Base-by-base conservation (phyloP, 2,113 vertebrate species). In the Crypturellus undulatus region DNA sequence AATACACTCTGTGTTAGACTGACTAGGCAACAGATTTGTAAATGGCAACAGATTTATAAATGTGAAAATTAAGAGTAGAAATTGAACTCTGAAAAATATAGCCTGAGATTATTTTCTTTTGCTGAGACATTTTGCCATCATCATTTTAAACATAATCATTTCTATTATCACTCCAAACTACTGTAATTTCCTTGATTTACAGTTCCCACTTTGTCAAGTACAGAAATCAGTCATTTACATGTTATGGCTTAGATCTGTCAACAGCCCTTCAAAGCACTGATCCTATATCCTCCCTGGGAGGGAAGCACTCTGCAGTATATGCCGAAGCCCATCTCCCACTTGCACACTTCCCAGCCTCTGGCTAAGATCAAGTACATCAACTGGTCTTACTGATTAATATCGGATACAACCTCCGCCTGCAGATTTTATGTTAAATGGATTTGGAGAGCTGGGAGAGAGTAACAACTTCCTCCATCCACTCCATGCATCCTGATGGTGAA, bases 201-300 rank as follows among this genome's bases (percentile, higher is more conserved):
- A 56, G 47, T 52, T 88, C 52, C 77, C 45, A 68, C 79, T 68
- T 85, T 88, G 22, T 83, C 42, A 82, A 34, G 14, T 38, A 56
- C 38, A 85, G 62, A 92, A 85, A 86, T 86, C 22, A 75, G n/a
- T 92, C 64, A 71, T 86, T 83, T 75, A 73, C 38, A 30, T 45
- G 20, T 60, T 84, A 80, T 7, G 15, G 34, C 79, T 94, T 69
- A 85, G 63, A 69, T 79, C 28, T 77, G 71, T 56, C 84, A 92
- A 62, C 54, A 91, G 26, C 12, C 78, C 22, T 52, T 80, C 56
- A 52, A 83, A 95, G 6, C 26, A 26, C 42, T 88, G 69, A 52
- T 81, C 60, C 69, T 68, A 2, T 36, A 30, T n/a, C 38, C 68
- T 73, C 42, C 20, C 45, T 10, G 68, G 63, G 40, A 67, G 15